These are phyloP conservation scores for Thereuonema tuberculata DNA, from an alignment of 1,140 invertebrate species.

Conservation along the genomic window DNA sequence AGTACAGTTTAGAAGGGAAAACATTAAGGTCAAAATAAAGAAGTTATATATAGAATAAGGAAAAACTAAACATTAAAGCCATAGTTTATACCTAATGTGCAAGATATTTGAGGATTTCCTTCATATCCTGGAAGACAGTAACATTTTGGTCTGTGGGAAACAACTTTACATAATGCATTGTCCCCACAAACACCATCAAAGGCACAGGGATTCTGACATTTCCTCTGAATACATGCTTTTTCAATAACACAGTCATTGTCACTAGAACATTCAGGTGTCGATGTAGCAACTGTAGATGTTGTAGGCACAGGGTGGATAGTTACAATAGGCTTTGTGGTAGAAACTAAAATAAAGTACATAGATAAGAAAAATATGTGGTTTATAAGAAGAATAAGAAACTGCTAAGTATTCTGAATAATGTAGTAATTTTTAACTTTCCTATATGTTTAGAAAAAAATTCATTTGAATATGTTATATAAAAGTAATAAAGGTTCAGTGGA, in stretches of 20 bases:
- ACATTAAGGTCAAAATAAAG: too few species aligned
- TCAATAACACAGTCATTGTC: conserved; percentile 27
- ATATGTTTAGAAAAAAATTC: too few species aligned
- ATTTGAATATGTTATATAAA: too few species aligned
- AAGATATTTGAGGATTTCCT: conserved; percentile 44
- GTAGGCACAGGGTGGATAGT: background rate
- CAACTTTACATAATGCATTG: conserved; percentile 58
- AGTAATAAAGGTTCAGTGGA: too few species aligned
- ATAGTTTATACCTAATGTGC: conserved; percentile 33
- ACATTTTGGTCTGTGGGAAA: conserved; percentile 34
- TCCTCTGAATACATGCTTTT: conserved; percentile 23
- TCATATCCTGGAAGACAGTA: conserved; percentile 25
- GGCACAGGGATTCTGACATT: conserved; percentile 28
- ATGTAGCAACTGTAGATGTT: background rate
- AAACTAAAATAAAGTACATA: background rate
- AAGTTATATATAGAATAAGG: too few species aligned
- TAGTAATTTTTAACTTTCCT: too few species aligned
- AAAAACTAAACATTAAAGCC: too few species aligned
- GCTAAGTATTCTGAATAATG: too few species aligned
- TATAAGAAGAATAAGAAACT: background rate
- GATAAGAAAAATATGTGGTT: background rate
- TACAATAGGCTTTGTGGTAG: background rate
- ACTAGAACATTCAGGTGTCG: conserved; percentile 6
- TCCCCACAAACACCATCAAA: conserved; percentile 52
- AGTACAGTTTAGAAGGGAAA: too few species aligned